A percentile compares a stretch with the other conserved stretches of the same genome.
Evolutionary conservation across 2,888 invertebrate genomes (phyloP).

Genomic region (Rhagium mordax): DNA sequence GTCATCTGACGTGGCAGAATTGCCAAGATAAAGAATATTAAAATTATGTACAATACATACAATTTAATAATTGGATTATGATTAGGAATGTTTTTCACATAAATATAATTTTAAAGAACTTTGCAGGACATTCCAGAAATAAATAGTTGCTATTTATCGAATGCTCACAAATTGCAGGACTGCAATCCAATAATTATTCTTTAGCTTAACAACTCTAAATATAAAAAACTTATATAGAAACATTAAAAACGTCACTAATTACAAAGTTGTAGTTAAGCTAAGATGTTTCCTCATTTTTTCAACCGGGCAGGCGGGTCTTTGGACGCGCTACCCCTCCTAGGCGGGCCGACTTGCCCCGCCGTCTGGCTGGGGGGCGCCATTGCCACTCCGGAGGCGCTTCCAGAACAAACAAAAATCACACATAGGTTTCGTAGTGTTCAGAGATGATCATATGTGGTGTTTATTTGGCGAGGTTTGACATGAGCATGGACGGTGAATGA

Average conservation of each 20-base stretch:
- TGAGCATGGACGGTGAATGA: slow-evolving; percentile 42
- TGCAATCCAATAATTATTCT: slow-evolving; percentile 10
- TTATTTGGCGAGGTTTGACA: slow-evolving; percentile 34
- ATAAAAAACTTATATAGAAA: slow-evolving; percentile 33
- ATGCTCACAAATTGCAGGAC: background rate
- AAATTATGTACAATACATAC: slow-evolving; percentile 14
- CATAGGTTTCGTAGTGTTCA: slow-evolving; percentile 62
- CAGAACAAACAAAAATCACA: slow-evolving; percentile 70
- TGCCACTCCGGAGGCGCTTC: slow-evolving; percentile 71
- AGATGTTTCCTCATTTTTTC: slow-evolving; percentile 63
- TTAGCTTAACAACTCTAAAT: slow-evolving; percentile 12
- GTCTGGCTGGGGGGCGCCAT: slow-evolving; percentile 76
- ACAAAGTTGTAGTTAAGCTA: slow-evolving; percentile 30
- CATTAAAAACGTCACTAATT: slow-evolving; percentile 40
- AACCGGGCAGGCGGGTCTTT: slow-evolving; percentile 67
- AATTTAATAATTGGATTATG: background rate
- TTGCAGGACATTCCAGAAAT: slow-evolving; percentile 5
- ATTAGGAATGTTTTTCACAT: slow-evolving; percentile 18
- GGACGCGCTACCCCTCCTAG: slow-evolving; percentile 74
- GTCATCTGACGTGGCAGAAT: slow-evolving; percentile 24
- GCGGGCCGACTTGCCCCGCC: slow-evolving; percentile 72
- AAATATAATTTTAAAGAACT: background rate
- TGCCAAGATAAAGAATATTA: slow-evolving; percentile 33
- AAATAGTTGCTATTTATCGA: background rate
- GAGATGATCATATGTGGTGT: slow-evolving; percentile 19